phyloP scores from a whole-genome alignment of 2,113 vertebrate genomes.

The Crocuta crocuta region DNA sequence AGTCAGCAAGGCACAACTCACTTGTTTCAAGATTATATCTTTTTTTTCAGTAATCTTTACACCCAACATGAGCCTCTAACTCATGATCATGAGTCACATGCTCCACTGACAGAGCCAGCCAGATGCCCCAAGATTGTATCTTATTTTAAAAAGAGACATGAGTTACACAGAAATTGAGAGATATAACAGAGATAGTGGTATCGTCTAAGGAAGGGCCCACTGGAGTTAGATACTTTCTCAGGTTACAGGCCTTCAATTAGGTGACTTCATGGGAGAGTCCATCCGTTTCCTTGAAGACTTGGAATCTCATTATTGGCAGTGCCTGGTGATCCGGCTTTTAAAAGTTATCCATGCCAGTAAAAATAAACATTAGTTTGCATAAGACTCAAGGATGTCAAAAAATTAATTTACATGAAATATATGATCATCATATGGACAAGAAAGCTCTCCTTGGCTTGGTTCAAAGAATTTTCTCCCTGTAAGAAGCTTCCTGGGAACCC shows the following conservation, averaged over 20 bases:
- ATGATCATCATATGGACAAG: neutral
- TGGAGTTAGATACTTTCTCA: neutral
- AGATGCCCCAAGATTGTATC: neutral
- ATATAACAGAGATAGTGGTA: neutral
- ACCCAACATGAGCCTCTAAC: neutral
- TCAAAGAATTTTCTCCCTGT: neutral
- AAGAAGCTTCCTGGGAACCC: neutral
- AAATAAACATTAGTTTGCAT: neutral
- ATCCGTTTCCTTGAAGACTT: neutral
- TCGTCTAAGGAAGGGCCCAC: neutral
- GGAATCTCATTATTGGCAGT: neutral
- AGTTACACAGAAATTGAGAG: neutral
- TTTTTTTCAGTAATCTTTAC: neutral
- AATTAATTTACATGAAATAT: constrained; percentile 42
- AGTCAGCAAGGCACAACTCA: neutral
- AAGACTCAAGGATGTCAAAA: neutral
- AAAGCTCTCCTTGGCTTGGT: neutral
- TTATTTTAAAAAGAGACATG: neutral
- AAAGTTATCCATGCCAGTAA: neutral
- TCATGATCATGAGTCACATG: neutral
- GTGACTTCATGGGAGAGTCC: neutral
- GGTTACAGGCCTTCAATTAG: neutral
- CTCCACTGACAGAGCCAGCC: neutral
- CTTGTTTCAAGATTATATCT: neutral
- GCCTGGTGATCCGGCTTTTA: neutral